Percentiles rank a stretch among this genome's conserved stretches.
phyloP scores from a whole-genome alignment of 2,888 invertebrate genomes.

The Meteorus cinctellus region DNA sequence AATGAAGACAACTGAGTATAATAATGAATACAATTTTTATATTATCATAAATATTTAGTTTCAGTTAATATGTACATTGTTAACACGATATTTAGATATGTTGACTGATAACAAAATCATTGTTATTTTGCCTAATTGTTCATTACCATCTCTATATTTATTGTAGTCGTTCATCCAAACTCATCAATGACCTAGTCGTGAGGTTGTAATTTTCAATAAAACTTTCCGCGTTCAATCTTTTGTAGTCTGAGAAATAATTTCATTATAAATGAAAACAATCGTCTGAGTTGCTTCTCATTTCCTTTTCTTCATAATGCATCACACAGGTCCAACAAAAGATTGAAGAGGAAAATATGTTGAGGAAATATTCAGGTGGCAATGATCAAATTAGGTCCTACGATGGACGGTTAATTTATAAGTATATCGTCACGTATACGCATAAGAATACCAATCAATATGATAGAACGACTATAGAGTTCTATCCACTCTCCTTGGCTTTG shows the following conservation, averaged over 20 bases:
- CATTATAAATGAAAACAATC: too few species aligned
- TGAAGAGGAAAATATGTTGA: not conserved
- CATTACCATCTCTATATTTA: not conserved
- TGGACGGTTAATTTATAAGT: constrained; percentile 56
- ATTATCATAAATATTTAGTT: not conserved
- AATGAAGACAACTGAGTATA: not conserved
- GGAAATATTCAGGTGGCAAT: not conserved
- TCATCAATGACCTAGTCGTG: too few species aligned
- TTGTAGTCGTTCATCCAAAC: too few species aligned
- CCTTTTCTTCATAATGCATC: too few species aligned
- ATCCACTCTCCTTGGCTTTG: constrained; percentile 63
- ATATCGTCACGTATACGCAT: constrained; percentile 52
- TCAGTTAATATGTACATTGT: not conserved
- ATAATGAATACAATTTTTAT: not conserved
- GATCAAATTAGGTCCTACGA: constrained; percentile 41
- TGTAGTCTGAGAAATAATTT: too few species aligned
- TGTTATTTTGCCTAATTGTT: not conserved
- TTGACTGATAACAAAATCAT: not conserved
- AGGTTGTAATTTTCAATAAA: too few species aligned
- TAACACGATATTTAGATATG: not conserved
- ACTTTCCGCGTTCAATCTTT: too few species aligned
- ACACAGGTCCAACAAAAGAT: not conserved
- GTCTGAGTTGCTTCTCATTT: too few species aligned
- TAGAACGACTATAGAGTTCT: constrained; percentile 58
- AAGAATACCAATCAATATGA: constrained; percentile 60